Evolutionary conservation across 2,797 vertebrate species (phyloP).

Genomic region (Helarctos malayanus): DNA sequence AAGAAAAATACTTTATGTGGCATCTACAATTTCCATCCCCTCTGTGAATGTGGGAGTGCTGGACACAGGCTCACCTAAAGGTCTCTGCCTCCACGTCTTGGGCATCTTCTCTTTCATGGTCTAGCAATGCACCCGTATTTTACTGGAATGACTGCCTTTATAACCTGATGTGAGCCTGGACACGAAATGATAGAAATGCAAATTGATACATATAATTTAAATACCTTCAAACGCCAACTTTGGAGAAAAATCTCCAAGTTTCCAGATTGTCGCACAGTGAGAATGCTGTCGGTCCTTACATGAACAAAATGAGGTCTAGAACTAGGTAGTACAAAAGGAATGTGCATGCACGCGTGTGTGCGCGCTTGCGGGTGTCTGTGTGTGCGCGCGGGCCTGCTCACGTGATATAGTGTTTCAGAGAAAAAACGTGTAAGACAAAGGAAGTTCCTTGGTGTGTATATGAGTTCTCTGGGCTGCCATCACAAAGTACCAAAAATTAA

Average conservation of each 20-base stretch:
- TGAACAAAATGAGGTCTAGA: not conserved
- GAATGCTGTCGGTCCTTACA: not conserved
- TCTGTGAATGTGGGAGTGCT: not conserved
- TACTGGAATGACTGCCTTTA: not conserved
- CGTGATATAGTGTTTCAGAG: not conserved
- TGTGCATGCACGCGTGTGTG: not conserved
- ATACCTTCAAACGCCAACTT: not conserved
- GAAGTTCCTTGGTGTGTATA: not conserved
- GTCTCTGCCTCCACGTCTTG: not conserved
- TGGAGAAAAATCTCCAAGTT: not conserved
- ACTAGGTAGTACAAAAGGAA: not conserved
- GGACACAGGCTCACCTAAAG: constrained; percentile 5
- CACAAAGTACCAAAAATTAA: not conserved
- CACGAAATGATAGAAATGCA: not conserved
- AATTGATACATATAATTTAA: not conserved
- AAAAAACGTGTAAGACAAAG: not conserved
- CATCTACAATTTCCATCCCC: constrained; percentile 56
- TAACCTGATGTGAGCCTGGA: not conserved
- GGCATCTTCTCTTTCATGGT: accelerated
- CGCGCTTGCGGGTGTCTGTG: not conserved
- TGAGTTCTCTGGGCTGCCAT: not conserved
- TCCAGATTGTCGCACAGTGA: not conserved
- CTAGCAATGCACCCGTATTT: not conserved
- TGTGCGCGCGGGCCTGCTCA: not conserved
- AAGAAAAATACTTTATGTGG: constrained; percentile 80